Evolutionary conservation across 1,140 invertebrate species (phyloP).

Genomic region (Drosophila virilis): DNA sequence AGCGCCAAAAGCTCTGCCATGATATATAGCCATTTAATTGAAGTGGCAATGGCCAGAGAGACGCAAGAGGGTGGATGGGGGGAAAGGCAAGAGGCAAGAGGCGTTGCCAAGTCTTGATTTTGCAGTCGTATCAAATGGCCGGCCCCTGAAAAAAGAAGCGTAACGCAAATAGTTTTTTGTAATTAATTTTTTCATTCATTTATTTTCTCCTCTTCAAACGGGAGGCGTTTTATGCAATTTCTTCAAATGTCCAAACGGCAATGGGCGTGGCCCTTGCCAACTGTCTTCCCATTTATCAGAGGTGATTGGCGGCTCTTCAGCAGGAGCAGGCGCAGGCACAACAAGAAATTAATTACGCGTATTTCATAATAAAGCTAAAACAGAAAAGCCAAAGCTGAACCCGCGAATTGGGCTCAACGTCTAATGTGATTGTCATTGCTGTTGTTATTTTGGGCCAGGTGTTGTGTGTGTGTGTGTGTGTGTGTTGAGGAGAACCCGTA

Average conservation of each 20-base stretch:
- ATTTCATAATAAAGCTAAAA: no score
- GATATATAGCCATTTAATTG: constrained; percentile 81
- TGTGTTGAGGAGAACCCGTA: no score
- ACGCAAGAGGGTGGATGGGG: no score
- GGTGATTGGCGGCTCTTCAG: constrained; percentile 15
- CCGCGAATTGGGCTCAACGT: no score
- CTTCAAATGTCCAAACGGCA: constrained; percentile 4
- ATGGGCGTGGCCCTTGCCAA: neutral
- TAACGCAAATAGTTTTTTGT: constrained; percentile 48
- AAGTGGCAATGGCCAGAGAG: constrained; percentile 58
- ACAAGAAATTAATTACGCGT: no score
- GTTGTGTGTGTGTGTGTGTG: no score
- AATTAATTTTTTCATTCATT: constrained; percentile 24
- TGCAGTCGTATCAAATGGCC: constrained; percentile 55
- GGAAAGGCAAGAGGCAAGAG: neutral
- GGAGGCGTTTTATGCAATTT: constrained; percentile 35
- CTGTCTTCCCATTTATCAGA: constrained; percentile 22
- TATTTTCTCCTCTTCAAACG: constrained; percentile 17
- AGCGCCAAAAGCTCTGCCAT: constrained; percentile 34
- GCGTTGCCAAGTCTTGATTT: no score
- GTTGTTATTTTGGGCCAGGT: constrained; percentile 8
- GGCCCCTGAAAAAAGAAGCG: constrained; percentile 31
- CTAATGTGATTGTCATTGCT: constrained; percentile 8
- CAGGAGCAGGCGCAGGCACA: no score
- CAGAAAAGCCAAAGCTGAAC: neutral